Base-by-base conservation (phyloP, 2,888 invertebrate species). In the Campoletis raptor region DNA sequence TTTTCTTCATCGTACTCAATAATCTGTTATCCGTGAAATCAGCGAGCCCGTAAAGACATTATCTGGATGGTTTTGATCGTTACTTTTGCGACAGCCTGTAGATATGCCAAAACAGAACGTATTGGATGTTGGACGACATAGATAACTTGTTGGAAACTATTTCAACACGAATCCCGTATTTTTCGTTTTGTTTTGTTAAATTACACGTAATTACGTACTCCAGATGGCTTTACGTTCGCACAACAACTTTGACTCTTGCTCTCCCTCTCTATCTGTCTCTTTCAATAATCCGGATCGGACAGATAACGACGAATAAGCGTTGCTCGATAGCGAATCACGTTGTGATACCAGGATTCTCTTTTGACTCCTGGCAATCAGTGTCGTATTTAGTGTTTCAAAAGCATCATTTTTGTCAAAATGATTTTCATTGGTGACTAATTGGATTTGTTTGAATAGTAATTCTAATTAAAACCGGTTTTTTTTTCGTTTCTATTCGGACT, bases 71-170 rank as follows among this genome's bases (percentile, higher is more conserved):
- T 42, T 1, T 8, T 54, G 7, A 21, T 3, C 21, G 21, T 54
- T 0, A 54, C 54, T 21, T 21, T 54, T 3, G 2, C 21, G 12
- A 57, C 24, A 24, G 10, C 57, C 57, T 30, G 57, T 57, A 24
- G 10, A 57, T 1, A 5, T 12, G 5, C 21, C 3, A 24, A 24
- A 24, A 12, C 12, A 36, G 24, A 76, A 42, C 18, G 30, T 18
- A 61, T 30, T 24, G 61, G 18, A 61, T 57, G 30, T 24, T 61
- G 18, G 18, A 76, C 24, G 67, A n/a, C 24, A 0, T 37, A n/a
- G 67, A 78, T 67, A 52, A 67, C 37, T 78, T 24, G 67, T 48
- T 45, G 66, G 12, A 30, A 61, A 30, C 61, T 70, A 45, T 70
- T 70, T 24, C 74, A 74, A 40, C n/a, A 12, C n/a, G 52, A 21